These are phyloP conservation scores for Meiosimyza platycephala DNA, from an alignment of 2,888 invertebrate species.

Conservation along the genomic window DNA sequence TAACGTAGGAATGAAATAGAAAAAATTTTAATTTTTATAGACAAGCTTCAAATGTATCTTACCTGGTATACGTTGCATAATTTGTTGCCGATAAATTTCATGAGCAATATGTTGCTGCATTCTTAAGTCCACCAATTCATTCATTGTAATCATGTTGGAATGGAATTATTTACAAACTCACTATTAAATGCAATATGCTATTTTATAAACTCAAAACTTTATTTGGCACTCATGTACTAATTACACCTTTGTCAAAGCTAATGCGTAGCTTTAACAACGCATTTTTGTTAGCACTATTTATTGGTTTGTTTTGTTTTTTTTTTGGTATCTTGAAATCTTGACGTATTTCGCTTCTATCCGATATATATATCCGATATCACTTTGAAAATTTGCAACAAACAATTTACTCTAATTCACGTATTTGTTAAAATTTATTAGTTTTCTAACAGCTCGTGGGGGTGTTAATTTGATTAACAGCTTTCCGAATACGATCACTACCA, in stretches of 20 bases:
- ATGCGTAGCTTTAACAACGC: no score
- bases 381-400: no score
- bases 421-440: background rate
- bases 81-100: conserved; percentile 67
- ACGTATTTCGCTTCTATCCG: background rate
- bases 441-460: conserved; percentile 48
- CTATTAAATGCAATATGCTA: no score
- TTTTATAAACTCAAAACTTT: no score
- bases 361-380: background rate
- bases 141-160: conserved; percentile 64
- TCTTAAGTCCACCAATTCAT: conserved; percentile 66
- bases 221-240: no score
- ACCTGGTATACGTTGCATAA: conserved; percentile 68
- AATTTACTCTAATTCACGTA: background rate
- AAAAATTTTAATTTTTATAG: no score
- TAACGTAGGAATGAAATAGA: no score
- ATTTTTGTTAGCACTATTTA: background rate
- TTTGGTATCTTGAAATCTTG: background rate
- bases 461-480: conserved; percentile 58
- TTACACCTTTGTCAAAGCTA: no score
- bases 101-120: conserved; percentile 68
- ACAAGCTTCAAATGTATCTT: background rate
- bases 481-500: background rate
- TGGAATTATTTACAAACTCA: background rate
- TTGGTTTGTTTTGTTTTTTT: no score